phyloP scores from a whole-genome alignment of 2,888 invertebrate genomes.

The Philonicus albiceps region DNA sequence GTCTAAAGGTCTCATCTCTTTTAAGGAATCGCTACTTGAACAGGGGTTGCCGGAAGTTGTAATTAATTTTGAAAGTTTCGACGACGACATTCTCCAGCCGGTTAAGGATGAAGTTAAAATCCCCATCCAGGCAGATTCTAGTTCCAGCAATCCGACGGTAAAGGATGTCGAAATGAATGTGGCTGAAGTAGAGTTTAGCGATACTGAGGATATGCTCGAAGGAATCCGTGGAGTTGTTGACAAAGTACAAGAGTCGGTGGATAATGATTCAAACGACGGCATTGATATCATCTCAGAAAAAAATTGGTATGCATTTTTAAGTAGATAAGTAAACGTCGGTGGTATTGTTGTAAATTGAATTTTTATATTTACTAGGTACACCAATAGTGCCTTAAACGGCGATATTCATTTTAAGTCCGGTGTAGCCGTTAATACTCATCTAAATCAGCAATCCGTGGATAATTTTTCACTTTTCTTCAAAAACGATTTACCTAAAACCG shows the following conservation, averaged over 20 bases:
- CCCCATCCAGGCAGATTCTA: neutral
- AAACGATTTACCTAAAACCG: slow-evolving; percentile 35
- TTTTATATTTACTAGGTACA: slow-evolving; percentile 2
- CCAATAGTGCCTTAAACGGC: slow-evolving; percentile 49
- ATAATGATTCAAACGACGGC: slow-evolving; percentile 60
- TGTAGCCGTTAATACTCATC: neutral
- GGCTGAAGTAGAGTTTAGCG: slow-evolving; percentile 76
- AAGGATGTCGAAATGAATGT: slow-evolving; percentile 43
- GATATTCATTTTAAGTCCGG: slow-evolving; percentile 38
- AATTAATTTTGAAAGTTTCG: slow-evolving; percentile 58
- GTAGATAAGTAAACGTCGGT: neutral
- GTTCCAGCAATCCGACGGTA: neutral
- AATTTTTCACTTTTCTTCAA: slow-evolving; percentile 48
- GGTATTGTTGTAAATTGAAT: neutral
- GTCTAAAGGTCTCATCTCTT: neutral
- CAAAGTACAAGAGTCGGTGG: slow-evolving; percentile 62
- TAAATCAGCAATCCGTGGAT: slow-evolving; percentile 37
- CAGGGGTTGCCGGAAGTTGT: slow-evolving; percentile 59
- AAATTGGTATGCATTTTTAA: slow-evolving; percentile 52
- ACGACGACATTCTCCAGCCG: slow-evolving; percentile 48
- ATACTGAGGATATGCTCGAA: slow-evolving; percentile 86
- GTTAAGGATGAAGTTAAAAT: slow-evolving; percentile 18
- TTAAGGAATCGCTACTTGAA: slow-evolving; percentile 47
- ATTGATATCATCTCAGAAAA: slow-evolving; percentile 56
- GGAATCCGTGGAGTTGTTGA: slow-evolving; percentile 82